These are phyloP conservation scores for Ictidomys tridecemlineatus DNA, from an alignment of 2,113 vertebrate genomes.

Conservation along the genomic window DNA sequence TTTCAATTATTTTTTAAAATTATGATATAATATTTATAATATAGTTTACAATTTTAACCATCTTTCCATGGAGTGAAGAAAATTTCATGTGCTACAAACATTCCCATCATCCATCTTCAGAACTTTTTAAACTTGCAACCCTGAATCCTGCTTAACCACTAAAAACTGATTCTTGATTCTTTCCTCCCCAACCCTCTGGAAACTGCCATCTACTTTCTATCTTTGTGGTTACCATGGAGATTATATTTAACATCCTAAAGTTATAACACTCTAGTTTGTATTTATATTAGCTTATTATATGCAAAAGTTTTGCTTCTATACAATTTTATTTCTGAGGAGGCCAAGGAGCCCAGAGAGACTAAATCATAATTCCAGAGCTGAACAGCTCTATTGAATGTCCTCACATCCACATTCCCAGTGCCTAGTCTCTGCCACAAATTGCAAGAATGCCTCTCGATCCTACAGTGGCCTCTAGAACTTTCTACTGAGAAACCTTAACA, in stretches of 20 bases:
- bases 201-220: not conserved
- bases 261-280: not conserved
- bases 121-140: slow-evolving; percentile 2
- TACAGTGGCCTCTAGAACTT: not conserved
- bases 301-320: not conserved
- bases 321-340: not conserved
- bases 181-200: too few relatives aligned
- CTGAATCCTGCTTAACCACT: not conserved
- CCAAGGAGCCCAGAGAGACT: not conserved
- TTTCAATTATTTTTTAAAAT: slow-evolving; percentile 7
- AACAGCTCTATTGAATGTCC: not conserved
- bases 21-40: not conserved
- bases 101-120: not conserved
- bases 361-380: not conserved
- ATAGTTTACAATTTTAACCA: slow-evolving; percentile 14
- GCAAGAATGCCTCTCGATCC: not conserved
- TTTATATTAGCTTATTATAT: not conserved
- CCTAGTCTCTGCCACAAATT: not conserved
- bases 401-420: not conserved
- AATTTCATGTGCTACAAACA: not conserved
- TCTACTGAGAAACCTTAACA: not conserved
- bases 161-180: not conserved
- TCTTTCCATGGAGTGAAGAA: slow-evolving; percentile 33
- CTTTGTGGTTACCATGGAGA: not conserved
- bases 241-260: slow-evolving; percentile 3